These are phyloP conservation scores for Rhynchotus rufescens DNA, from an alignment of 2,797 vertebrate genomes.

Conservation along the genomic window DNA sequence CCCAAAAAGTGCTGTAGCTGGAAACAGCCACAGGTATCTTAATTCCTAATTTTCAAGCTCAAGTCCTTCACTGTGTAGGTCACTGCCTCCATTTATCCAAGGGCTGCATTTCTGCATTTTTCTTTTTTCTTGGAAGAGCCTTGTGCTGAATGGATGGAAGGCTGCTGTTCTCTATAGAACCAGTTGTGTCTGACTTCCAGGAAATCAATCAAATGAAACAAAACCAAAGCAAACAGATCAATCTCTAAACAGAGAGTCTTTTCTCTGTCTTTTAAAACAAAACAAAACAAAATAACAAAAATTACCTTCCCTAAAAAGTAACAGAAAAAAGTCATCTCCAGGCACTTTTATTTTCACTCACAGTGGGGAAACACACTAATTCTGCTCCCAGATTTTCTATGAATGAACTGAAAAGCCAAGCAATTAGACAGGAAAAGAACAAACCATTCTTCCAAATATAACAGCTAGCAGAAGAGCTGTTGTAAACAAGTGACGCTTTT, in stretches of 20 bases:
- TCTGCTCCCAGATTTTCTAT: conserved; percentile 31
- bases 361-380: neutral
- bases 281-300: neutral
- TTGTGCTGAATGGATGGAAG: rapidly evolving
- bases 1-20: neutral
- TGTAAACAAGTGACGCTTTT: conserved; percentile 34
- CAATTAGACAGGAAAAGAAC: conserved; percentile 25
- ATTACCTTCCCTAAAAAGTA: conserved; percentile 12
- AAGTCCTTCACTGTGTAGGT: neutral
- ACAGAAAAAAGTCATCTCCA: neutral
- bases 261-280: neutral
- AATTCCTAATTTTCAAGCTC: neutral
- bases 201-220: conserved; percentile 14
- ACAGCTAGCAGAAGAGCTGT: neutral
- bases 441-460: conserved; percentile 44
- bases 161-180: neutral
- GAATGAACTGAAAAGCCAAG: conserved; percentile 53
- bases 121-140: neutral
- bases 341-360: neutral
- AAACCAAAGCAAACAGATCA: conserved; percentile 46
- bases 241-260: conserved; percentile 4
- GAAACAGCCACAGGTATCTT: neutral
- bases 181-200: conserved; percentile 7
- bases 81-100: neutral
- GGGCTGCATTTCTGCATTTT: neutral